Percentiles rank a stretch among this genome's conserved stretches.
phyloP scores from a whole-genome alignment of 2,797 vertebrate species.

The Poeciliopsis presidionis region DNA sequence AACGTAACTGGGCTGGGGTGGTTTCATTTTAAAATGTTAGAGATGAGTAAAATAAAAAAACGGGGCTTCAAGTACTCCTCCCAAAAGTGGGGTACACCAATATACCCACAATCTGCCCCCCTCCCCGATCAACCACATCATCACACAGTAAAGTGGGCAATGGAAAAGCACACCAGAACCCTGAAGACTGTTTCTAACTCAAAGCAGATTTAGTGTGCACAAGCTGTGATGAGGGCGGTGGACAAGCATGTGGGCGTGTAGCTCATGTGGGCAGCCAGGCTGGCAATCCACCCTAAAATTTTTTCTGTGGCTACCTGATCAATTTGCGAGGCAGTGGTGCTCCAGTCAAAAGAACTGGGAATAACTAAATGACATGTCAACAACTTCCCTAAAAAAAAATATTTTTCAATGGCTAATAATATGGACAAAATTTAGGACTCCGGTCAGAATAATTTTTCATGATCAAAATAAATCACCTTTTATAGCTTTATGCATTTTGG shows the following conservation, averaged over 20 bases:
- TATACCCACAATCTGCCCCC: conserved; percentile 39
- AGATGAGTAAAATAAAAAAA: conserved; percentile 52
- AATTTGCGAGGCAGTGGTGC: conserved; percentile 62
- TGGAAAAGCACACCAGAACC: conserved; percentile 13
- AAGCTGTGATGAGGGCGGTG: conserved; percentile 61
- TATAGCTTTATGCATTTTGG: conserved; percentile 56
- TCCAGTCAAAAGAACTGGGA: conserved; percentile 53
- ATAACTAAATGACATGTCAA: conserved; percentile 59
- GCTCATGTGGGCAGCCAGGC: conserved; percentile 65
- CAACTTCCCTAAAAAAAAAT: conserved; percentile 4
- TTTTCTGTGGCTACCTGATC: conserved; percentile 66
- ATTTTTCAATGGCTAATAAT: conserved; percentile 27
- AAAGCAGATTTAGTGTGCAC: conserved; percentile 70
- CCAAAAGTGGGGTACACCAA: conserved; percentile 54
- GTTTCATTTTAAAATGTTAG: conserved; percentile 68
- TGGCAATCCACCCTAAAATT: conserved; percentile 63
- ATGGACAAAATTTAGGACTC: conserved; percentile 43
- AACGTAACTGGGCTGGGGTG: conserved; percentile 38
- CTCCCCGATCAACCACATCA: conserved; percentile 28
- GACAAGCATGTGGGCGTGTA: conserved; percentile 63
- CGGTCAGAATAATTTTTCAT: conserved; percentile 59
- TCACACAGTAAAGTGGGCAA: conserved; percentile 32
- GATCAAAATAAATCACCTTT: conserved; percentile 66
- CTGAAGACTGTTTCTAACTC: conserved; percentile 62
- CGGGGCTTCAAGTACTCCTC: conserved; percentile 37